Evolutionary conservation across 1,140 invertebrate species (phyloP).

Genomic region (Drosophila willistoni): DNA sequence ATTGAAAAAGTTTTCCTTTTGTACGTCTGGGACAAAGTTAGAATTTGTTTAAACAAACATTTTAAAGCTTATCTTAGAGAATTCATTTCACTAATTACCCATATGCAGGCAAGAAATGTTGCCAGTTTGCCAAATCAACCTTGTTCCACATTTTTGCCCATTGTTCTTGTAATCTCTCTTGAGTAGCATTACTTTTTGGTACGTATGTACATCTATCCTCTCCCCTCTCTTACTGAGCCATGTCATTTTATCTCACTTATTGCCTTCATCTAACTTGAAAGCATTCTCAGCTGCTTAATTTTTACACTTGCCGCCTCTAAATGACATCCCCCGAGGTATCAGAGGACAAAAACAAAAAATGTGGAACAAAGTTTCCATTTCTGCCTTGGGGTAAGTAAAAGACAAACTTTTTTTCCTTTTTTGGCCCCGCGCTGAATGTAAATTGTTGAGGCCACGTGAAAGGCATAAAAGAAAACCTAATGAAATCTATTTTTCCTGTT

Average conservation of each 20-base stretch:
- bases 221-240: constrained; percentile 1
- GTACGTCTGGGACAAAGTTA: constrained; percentile 34
- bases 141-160: constrained; percentile 53
- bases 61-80: constrained; percentile 25
- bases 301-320: constrained; percentile 70
- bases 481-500: constrained; percentile 30
- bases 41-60: constrained; percentile 31
- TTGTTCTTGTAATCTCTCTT: constrained; percentile 37
- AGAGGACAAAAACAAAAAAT: constrained; percentile 37
- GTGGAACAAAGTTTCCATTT: constrained; percentile 59
- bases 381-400: constrained; percentile 19
- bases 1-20: constrained; percentile 70
- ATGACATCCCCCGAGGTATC: constrained; percentile 64
- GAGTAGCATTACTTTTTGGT: constrained; percentile 61
- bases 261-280: constrained; percentile 38
- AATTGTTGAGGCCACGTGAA: constrained; percentile 24
- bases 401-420: constrained; percentile 9
- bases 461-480: constrained; percentile 47
- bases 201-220: background rate
- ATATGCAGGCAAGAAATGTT: constrained; percentile 19
- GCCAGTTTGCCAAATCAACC: constrained; percentile 33
- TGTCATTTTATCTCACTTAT: constrained; percentile 73
- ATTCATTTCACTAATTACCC: constrained; percentile 38
- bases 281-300: constrained; percentile 65
- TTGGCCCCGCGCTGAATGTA: background rate